Evolutionary conservation across 2,888 invertebrate genomes (phyloP), one percentile per base, ranked within the genome.

Genomic region (Oscheius sp.): DNA sequence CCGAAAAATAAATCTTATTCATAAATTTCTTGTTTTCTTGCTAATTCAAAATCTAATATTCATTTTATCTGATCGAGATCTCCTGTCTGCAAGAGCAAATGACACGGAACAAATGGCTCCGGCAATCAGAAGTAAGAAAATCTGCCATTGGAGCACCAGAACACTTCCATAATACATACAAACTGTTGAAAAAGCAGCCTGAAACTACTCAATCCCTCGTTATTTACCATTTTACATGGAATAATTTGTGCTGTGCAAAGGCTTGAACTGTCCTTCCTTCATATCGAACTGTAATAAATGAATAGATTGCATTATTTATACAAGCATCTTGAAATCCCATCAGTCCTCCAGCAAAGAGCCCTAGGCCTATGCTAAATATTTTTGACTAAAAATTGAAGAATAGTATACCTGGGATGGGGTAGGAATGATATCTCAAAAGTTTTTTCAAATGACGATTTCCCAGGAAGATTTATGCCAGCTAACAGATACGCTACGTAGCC

Each of bases 161-260:
- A 71, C 68, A 46, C 77, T 75, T 13, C 77, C 77, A 52, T 77
- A 77, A 66, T 69, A 77, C 77, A 77, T 77, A 49, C 77, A 75
- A 12, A 75, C 55, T 0, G 75, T 73, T 0, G 73, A 73, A 12
- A 75, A 63, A 0, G 70, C 45, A 0, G 77, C 75, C 77, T 77
- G 66, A 45, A 73, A 43, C 27, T 49, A 6, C 9, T 29, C 21
- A 27, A 2, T 29, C 16, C 16, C 52, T 2, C 25, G 35, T 16
- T 2, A 6, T 23, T 3, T 35, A 6, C 9, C 9, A 35, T 23
- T 69, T 5, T 41, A 77, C 77, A 71, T 77, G 77, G 68, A 75
- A 69, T 16, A 77, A 73, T 53, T 77, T 77, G 29, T 74, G 72
- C 6, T 73, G 69, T n/a, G 77, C 75, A 35, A 73, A 75, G 13